These are phyloP conservation scores for Myathropa florea DNA, from an alignment of 2,888 invertebrate species.

Conservation along the genomic window DNA sequence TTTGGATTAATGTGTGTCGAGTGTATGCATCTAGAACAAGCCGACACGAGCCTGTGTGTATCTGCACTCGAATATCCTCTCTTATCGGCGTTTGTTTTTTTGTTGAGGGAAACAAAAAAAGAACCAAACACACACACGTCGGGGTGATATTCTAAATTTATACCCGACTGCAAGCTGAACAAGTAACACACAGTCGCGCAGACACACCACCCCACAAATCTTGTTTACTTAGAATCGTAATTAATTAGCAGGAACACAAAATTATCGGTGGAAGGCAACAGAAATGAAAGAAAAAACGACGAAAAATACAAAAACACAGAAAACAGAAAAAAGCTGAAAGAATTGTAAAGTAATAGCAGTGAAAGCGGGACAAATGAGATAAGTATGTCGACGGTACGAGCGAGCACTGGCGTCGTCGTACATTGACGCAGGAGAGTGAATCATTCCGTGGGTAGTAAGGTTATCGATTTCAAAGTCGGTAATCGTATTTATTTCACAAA, in stretches of 20 bases:
- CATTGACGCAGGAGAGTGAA: conserved; percentile 28
- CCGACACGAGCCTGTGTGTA: neutral
- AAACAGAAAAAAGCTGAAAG: neutral
- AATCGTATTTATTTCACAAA: conserved; percentile 12
- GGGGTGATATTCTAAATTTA: neutral
- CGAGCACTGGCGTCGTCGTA: neutral
- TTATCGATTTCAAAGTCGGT: conserved; percentile 20
- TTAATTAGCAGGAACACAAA: conserved; percentile 31
- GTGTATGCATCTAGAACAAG: neutral
- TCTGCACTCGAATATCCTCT: neutral
- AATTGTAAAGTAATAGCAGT: neutral
- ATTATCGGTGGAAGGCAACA: neutral
- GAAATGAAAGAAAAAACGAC: neutral
- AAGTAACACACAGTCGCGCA: neutral
- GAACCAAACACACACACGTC: neutral
- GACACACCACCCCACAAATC: neutral
- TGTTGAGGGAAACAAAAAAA: too few species aligned
- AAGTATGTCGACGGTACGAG: neutral
- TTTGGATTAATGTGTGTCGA: too few species aligned
- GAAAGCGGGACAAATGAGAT: conserved; percentile 3
- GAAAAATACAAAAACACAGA: neutral
- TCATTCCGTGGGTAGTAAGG: neutral
- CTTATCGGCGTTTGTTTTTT: neutral
- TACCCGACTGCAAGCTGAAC: neutral
- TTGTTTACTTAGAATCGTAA: conserved; percentile 34